Evolutionary conservation across 2,113 vertebrate species (phyloP).

Genomic region (Tretioscincus oriximinensis): DNA sequence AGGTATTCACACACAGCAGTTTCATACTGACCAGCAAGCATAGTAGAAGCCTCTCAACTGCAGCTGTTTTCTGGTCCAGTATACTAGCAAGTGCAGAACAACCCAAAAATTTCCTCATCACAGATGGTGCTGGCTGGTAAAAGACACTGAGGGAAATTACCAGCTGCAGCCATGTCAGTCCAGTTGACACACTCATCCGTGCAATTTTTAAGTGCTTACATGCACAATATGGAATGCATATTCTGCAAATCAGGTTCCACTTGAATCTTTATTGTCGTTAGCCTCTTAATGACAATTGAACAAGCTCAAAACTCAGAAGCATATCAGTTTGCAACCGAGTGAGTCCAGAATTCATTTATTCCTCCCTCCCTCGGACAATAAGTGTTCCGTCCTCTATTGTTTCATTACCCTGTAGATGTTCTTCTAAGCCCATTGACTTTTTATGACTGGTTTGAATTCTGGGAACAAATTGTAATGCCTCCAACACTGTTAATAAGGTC

Average conservation of each 20-base stretch:
- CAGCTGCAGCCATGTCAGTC: neutral
- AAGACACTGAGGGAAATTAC: neutral
- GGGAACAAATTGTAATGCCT: slow-evolving; percentile 6
- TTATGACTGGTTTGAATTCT: slow-evolving; percentile 25
- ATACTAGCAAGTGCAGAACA: too few relatives aligned
- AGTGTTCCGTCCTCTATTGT: neutral
- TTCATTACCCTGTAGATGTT: neutral
- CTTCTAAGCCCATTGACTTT: neutral
- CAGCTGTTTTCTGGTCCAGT: too few relatives aligned
- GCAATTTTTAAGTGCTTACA: neutral
- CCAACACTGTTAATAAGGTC: slow-evolving; percentile 14
- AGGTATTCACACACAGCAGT: too few relatives aligned
- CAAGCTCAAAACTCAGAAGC: neutral
- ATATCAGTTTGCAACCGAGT: slow-evolving; percentile 7
- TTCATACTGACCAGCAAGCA: too few relatives aligned
- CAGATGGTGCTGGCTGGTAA: neutral
- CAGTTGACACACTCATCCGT: neutral
- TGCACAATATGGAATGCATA: neutral
- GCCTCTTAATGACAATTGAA: neutral
- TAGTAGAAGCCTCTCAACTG: too few relatives aligned
- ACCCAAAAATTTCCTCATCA: too few relatives aligned
- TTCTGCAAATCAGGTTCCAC: neutral
- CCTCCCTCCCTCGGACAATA: neutral
- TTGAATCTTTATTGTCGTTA: neutral
- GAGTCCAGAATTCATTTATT: slow-evolving; percentile 8